Evolutionary conservation across 1,140 invertebrate species (phyloP).

Genomic region (Lutraria rhynchaena): DNA sequence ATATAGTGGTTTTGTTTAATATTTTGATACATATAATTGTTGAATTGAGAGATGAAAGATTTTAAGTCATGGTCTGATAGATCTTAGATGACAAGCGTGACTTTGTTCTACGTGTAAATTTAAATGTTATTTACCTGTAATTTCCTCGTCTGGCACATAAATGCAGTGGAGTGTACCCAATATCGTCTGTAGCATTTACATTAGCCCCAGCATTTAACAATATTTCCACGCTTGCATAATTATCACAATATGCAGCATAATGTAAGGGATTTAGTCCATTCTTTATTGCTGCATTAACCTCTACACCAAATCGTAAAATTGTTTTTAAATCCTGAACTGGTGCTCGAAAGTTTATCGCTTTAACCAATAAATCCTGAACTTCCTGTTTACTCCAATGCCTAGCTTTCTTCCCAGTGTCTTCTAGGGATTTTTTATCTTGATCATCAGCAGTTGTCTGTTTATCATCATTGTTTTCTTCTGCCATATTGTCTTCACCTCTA

Average conservation of each 20-base stretch:
- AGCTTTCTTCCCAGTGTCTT: no score
- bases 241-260: conserved; percentile 94
- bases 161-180: conserved; percentile 94
- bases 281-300: conserved; percentile 83
- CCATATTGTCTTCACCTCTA: neutral
- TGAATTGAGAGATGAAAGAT: no score
- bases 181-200: conserved; percentile 93
- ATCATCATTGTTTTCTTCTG: neutral
- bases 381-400: conserved; percentile 65
- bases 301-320: conserved; percentile 70
- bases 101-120: no score
- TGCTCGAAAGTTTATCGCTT: conserved; percentile 74
- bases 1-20: no score
- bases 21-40: no score
- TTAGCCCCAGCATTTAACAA: conserved; percentile 86
- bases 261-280: conserved; percentile 92
- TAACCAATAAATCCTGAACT: conserved; percentile 61
- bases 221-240: conserved; percentile 88
- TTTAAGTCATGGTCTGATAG: no score
- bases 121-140: conserved; percentile 66
- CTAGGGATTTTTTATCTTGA: conserved; percentile 45
- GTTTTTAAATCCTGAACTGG: conserved; percentile 90
- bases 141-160: conserved; percentile 92
- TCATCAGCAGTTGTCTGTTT: neutral
- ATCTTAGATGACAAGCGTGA: no score